Evolutionary conservation across 2,113 vertebrate genomes (phyloP).

Genomic region (Pungitius pungitius): DNA sequence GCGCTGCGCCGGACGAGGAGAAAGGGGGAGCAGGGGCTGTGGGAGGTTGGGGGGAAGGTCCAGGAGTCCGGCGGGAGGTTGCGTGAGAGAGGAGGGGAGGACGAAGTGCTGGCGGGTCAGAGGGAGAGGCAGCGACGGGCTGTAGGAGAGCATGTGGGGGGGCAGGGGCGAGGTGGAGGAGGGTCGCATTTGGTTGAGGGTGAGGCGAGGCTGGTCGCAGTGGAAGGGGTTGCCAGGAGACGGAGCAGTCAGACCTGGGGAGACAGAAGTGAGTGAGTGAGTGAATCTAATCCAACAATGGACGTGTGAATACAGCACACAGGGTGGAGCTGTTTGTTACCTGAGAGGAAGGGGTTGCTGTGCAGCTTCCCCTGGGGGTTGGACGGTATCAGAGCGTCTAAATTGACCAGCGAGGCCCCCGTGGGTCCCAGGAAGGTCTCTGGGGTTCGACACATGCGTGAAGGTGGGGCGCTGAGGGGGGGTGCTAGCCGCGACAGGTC

Average conservation of each 20-base stretch:
- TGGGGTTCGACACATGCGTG: constrained; percentile 84
- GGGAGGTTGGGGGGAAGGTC: constrained; percentile 83
- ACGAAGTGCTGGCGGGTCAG: constrained; percentile 82
- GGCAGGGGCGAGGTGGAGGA: constrained; percentile 85
- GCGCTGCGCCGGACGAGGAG: constrained; percentile 65
- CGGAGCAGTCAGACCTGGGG: constrained; percentile 86
- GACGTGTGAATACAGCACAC: neutral
- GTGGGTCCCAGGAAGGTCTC: constrained; percentile 92
- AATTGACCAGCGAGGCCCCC: constrained; percentile 91
- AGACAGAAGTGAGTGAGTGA: neutral
- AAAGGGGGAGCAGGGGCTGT: constrained; percentile 86
- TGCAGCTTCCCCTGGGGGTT: constrained; percentile 80
- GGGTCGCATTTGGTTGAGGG: constrained; percentile 93
- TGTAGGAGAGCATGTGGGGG: constrained; percentile 83
- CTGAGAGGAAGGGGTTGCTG: constrained; percentile 92
- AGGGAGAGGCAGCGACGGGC: constrained; percentile 88
- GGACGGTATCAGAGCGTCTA: constrained; percentile 87
- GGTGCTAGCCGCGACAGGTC: constrained; percentile 83
- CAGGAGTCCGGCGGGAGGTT: constrained; percentile 78
- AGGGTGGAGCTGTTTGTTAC: constrained; percentile 62
- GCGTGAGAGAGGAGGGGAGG: constrained; percentile 86
- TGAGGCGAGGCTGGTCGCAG: constrained; percentile 87
- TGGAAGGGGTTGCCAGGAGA: constrained; percentile 93
- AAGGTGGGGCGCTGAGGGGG: constrained; percentile 72
- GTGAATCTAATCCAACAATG: neutral